Evolutionary conservation across 2,888 invertebrate species (phyloP).

Genomic region (Volucella inanis): DNA sequence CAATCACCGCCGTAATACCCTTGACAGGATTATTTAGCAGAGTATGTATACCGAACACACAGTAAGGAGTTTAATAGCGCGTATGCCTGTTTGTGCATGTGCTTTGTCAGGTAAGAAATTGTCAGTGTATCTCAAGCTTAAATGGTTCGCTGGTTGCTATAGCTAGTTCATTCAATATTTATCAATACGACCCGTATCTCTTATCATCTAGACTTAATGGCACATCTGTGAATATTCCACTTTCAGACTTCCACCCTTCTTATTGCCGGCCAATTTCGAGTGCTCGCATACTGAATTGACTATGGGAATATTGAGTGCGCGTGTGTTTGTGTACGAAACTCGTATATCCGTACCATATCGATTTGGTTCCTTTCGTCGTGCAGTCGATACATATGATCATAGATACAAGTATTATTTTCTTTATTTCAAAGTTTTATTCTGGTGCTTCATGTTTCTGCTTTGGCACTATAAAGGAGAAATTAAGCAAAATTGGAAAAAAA

Average conservation of each 20-base stretch:
- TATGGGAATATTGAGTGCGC: constrained; percentile 46
- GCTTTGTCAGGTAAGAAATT: too few relatives aligned
- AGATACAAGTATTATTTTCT: too few relatives aligned
- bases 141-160: constrained; percentile 16
- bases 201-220: constrained; percentile 66
- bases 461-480: too few relatives aligned
- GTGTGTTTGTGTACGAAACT: too few relatives aligned
- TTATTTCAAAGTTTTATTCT: too few relatives aligned
- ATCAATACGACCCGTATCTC: constrained; percentile 66
- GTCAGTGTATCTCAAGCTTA: constrained; percentile 7
- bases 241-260: background rate
- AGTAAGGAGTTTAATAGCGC: background rate
- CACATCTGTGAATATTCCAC: constrained; percentile 66
- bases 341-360: too few relatives aligned
- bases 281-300: constrained; percentile 19
- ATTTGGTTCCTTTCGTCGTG: too few relatives aligned
- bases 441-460: too few relatives aligned
- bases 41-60: background rate
- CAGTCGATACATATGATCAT: too few relatives aligned
- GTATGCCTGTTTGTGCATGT: background rate
- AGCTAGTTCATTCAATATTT: constrained; percentile 42
- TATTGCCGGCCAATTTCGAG: background rate
- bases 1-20: constrained; percentile 64
- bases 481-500: too few relatives aligned
- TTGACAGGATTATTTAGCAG: constrained; percentile 63